Evolutionary conservation across 2,113 vertebrate genomes (phyloP).

Genomic region (Phainopepla nitens): DNA sequence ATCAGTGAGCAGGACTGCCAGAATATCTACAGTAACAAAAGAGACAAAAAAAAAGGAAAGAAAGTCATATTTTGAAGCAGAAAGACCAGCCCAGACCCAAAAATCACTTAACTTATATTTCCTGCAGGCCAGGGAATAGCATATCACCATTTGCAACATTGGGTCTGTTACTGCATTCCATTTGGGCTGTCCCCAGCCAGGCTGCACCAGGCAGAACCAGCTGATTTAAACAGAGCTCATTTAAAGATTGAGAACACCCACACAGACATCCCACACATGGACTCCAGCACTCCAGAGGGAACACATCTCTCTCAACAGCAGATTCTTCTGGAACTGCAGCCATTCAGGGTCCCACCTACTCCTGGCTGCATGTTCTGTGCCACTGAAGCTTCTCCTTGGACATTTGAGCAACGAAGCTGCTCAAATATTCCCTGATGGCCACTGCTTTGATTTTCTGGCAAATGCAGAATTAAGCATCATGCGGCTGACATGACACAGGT

Average conservation of each 20-base stretch:
- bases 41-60: not conserved
- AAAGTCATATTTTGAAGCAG: not conserved
- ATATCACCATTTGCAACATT: not conserved
- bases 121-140: not conserved
- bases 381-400: not conserved
- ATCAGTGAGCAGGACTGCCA: slow-evolving; percentile 89
- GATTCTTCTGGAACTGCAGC: slow-evolving; percentile 9
- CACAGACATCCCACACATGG: not conserved
- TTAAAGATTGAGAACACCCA: not conserved
- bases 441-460: not conserved
- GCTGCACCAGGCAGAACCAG: not conserved
- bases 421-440: not conserved
- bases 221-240: not conserved
- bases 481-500: not conserved
- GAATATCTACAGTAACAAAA: slow-evolving; percentile 76
- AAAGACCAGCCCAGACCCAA: not conserved
- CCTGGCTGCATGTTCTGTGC: not conserved
- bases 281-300: not conserved
- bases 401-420: not conserved
- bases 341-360: not conserved
- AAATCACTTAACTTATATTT: not conserved
- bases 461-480: not conserved
- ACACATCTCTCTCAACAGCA: not conserved
- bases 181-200: not conserved
- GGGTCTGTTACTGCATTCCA: not conserved